Evolutionary conservation across 2,888 invertebrate species (phyloP).

Genomic region (Parnassius orleans): DNA sequence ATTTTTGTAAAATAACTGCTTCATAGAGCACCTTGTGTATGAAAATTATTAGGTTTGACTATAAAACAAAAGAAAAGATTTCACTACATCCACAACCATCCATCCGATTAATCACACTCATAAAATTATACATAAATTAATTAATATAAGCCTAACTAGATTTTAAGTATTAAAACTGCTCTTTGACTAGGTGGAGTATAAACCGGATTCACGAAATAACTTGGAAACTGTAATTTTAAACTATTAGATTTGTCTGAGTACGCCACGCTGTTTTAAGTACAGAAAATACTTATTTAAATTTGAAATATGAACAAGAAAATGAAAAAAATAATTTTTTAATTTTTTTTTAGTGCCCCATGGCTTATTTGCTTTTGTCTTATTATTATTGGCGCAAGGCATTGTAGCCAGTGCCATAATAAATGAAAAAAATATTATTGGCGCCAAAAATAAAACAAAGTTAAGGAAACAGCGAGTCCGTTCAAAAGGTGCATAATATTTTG

Average conservation of each 20-base stretch:
- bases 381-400: not conserved
- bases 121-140: constrained; percentile 61
- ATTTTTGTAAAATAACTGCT: not conserved
- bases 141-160: constrained; percentile 61
- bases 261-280: constrained; percentile 2
- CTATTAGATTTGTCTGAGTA: constrained; percentile 9
- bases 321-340: too few relatives aligned
- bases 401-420: not conserved
- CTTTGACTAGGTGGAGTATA: constrained; percentile 73
- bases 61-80: constrained; percentile 25
- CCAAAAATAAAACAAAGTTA: not conserved
- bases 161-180: constrained; percentile 66
- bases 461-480: constrained; percentile 19
- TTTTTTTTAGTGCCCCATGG: too few relatives aligned
- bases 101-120: constrained; percentile 61
- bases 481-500: constrained; percentile 15
- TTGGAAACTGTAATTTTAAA: constrained; percentile 21
- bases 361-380: not conserved
- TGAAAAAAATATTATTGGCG: constrained; percentile 1
- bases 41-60: constrained; percentile 29
- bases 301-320: too few relatives aligned
- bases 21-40: constrained; percentile 11
- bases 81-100: constrained; percentile 63
- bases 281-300: too few relatives aligned
- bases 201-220: constrained; percentile 40